Evolutionary conservation across 37 sponge, comb jelly and placozoan species (phyloP), one percentile per base, ranked within the genome.

Genomic region (Theonella swinhoei): DNA sequence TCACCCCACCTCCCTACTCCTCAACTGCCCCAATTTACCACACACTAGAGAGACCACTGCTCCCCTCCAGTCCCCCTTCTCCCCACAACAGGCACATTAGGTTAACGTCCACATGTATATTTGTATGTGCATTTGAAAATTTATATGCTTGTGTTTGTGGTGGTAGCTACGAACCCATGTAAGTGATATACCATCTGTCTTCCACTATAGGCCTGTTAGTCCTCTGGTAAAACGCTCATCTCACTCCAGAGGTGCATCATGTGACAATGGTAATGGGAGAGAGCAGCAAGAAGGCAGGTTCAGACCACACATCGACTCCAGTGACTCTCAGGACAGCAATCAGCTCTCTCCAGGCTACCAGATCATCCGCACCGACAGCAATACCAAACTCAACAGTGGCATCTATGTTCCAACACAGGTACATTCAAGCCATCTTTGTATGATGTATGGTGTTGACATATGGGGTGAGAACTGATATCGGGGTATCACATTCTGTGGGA

Each of bases 391-490:
- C 34, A 32, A 68, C 33, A 68, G 32, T 68, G 69, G 82, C 4
- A 31, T 67, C 41, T 80, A 76, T 43, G 47, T 25, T 20, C 86
- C 66, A 11, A 79, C 47, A 73, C 74, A 40, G 24, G 43, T n/a
- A 73, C 42, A 42, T 30, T 30, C 7, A 33, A 72, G 54, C 54
- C 54, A 47, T 47, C 14, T 47, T 47, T 47, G 54, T n/a, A 47
- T 47, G 54, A 14, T 47, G 54, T 26, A 33, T 83, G 33, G 29
- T 74, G 20, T 40, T 74, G 0, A 36, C 39, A 31, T 8, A 60
- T 28, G 31, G 59, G 20, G 38, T 64, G 33, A 20, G 64, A 20
- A 0, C 72, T 28, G 65, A 63, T 33, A 40, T 58, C 62, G 65
- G 25, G 17, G 73, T 83, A 38, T 41, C 26, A 22, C 85, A 76